Evolutionary conservation across 2,113 vertebrate genomes (phyloP).

Genomic region (Sapayoa aenigma): DNA sequence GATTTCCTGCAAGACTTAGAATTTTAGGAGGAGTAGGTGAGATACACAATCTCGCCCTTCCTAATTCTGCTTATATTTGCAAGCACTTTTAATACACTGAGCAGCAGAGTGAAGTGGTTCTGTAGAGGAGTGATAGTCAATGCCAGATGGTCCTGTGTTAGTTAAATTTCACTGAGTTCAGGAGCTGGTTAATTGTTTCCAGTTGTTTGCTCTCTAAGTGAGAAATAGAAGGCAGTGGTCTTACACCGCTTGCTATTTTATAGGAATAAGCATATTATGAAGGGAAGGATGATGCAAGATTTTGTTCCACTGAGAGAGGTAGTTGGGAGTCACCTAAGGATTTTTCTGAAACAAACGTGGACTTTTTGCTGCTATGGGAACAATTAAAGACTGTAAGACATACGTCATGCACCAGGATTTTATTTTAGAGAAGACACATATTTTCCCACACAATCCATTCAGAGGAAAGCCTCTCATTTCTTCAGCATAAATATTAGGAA

Average conservation of each 20-base stretch:
- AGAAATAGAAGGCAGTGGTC: not conserved
- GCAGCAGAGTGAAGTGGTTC: not conserved
- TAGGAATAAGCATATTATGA: not conserved
- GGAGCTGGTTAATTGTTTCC: conserved; percentile 47
- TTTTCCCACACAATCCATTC: conserved; percentile 19
- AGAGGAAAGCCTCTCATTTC: conserved; percentile 18
- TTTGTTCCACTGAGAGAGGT: not conserved
- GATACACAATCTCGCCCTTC: not conserved
- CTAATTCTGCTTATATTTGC: not conserved
- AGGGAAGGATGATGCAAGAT: conserved; percentile 1
- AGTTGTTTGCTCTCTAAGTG: conserved; percentile 31
- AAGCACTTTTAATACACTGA: not conserved
- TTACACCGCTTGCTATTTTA: not conserved
- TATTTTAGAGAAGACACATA: conserved; percentile 31
- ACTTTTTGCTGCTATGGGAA: conserved; percentile 35
- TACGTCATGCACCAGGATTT: conserved; percentile 29
- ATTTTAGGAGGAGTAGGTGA: not conserved
- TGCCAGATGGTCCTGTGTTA: not conserved
- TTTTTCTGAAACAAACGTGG: not conserved
- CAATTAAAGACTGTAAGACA: not conserved
- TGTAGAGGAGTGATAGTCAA: conserved; percentile 1
- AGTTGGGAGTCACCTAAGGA: not conserved
- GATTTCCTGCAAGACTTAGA: not conserved
- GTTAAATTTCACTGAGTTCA: conserved; percentile 28
- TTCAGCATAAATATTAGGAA: conserved; percentile 7